Base-by-base conservation (phyloP, 2,797 vertebrate genomes). In the Catharus ustulatus region DNA sequence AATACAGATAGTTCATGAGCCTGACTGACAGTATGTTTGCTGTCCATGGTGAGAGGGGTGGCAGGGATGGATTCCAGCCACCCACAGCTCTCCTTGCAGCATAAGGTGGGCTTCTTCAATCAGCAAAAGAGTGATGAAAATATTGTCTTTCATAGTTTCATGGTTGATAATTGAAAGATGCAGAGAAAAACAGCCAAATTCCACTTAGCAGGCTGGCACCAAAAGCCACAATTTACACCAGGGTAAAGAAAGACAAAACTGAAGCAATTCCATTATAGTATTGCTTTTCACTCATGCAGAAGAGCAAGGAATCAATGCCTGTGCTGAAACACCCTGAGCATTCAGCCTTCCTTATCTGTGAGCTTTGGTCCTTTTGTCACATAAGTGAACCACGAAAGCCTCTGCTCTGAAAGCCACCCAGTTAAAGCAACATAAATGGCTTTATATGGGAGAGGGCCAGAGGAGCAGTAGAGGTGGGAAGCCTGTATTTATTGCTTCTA, bases 151-250 rank as follows among this genome's bases (percentile, higher is more conserved):
- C 5, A 1, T 24, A 15, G 10, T 61, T 64, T 58, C 32, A 21
- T 24, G 7, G 15, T 6, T 64, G 49, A 20, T 29, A 87, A 75
- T 4, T 40, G 30, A 55, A 49, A 48, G 21, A 42, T 24, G 10
- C 2, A 4, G 11, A 55, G 8, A 76, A 88, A 95, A 77, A 0
- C 10, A 14, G 27, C 68, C 81, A 79, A 64, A 13, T 19, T 42
- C 4, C n/a, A 38, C 32, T 73, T 78, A 0, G 0, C 14, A 49
- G 22, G 6, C 12, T 55, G 5, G 2, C 5, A 26, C 5, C 15
- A n/a, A 73, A 66, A 40, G 16, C 16, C 48, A 17, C 12, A 51
- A 21, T 68, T 77, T 54, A 52, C 32, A 61, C 3, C 3, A n/a
- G 19, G 5, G 13, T 22, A 87, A 72, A 51, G 36, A 6, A 42